A percentile compares a stretch with the other conserved stretches of the same genome.
phyloP scores from a whole-genome alignment of 2,888 invertebrate species.

The Acanthococcus lagerstroemiae region DNA sequence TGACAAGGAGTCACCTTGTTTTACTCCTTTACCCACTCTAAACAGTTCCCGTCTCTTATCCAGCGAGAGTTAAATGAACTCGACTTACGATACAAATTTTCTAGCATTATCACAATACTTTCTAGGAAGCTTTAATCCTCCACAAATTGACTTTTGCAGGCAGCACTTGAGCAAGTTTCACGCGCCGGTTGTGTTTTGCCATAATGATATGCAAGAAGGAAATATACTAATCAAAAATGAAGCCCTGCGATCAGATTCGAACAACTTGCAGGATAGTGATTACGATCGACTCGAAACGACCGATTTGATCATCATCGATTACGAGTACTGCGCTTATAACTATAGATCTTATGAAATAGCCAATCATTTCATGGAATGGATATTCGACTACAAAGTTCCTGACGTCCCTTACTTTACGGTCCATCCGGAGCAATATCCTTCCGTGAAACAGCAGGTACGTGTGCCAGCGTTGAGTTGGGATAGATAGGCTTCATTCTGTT shows the following conservation, averaged over 20 bases:
- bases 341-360: constrained; percentile 87
- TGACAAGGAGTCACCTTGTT: too few species aligned
- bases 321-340: constrained; percentile 92
- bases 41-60: too few species aligned
- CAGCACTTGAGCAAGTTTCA: constrained; percentile 43
- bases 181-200: constrained; percentile 84
- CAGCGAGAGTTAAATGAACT: too few species aligned
- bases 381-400: constrained; percentile 72
- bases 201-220: constrained; percentile 92
- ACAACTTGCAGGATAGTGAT: neutral
- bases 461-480: too few species aligned
- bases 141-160: constrained; percentile 43
- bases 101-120: too few species aligned
- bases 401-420: constrained; percentile 68
- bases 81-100: neutral
- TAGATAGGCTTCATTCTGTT: constrained; percentile 35
- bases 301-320: constrained; percentile 72
- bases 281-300: constrained; percentile 41
- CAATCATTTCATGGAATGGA: constrained; percentile 90
- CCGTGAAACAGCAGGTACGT: constrained; percentile 69
- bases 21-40: too few species aligned
- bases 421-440: constrained; percentile 59
- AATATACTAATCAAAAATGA: constrained; percentile 52
- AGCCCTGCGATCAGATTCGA: neutral
- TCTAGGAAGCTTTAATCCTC: too few species aligned